phyloP scores from a whole-genome alignment of 1,140 invertebrate genomes.

The Venustaconcha ellipsiformis region DNA sequence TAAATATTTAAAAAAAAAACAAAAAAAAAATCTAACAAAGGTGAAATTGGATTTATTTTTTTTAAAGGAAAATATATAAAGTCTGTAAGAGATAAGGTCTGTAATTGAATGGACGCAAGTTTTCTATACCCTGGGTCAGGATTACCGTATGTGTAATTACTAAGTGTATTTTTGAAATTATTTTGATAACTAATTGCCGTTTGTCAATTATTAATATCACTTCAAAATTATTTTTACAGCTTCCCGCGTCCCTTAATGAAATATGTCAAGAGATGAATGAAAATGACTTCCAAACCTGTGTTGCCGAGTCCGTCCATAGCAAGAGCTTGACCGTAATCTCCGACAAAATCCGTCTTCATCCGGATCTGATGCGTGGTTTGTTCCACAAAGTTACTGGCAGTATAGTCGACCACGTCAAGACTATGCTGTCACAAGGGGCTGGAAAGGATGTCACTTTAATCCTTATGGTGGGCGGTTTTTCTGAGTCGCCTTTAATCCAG shows the following conservation, averaged over 20 bases:
- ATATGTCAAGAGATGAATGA: background rate
- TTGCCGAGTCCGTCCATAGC: background rate
- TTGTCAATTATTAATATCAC: no score
- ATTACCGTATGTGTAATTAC: no score
- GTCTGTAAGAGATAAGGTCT: no score
- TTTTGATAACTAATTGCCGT: no score
- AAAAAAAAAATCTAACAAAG: no score
- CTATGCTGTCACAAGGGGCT: background rate
- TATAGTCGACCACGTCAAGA: slow-evolving; percentile 8
- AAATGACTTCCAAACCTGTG: background rate
- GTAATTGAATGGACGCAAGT: no score
- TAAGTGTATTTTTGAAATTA: no score
- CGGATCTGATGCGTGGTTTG: slow-evolving; percentile 1
- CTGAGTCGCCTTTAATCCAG: slow-evolving; percentile 22
- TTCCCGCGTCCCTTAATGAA: slow-evolving; percentile 9
- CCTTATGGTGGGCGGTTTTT: slow-evolving; percentile 27
- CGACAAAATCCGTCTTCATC: slow-evolving; percentile 17
- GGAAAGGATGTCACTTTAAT: slow-evolving; percentile 9
- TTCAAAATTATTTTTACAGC: no score
- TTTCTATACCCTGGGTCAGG: no score
- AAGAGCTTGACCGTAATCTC: background rate
- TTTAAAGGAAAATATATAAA: no score
- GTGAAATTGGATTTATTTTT: no score
- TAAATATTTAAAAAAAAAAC: no score
- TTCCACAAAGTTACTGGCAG: slow-evolving; percentile 9